phyloP scores from a whole-genome alignment of 1,140 invertebrate genomes.

The Phthorimaea operculella region DNA sequence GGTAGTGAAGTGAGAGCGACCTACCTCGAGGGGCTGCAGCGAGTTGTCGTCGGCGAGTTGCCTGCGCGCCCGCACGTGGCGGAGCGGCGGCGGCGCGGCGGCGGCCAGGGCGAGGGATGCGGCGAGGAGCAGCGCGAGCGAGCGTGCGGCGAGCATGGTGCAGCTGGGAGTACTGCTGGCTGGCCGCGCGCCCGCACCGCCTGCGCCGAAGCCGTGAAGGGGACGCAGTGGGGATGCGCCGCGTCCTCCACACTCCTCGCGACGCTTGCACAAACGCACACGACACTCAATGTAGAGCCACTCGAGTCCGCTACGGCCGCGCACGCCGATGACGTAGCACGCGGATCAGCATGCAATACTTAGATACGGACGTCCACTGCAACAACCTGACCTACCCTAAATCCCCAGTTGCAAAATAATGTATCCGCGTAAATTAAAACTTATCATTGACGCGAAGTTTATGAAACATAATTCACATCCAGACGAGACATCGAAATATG shows the following conservation, averaged over 20 bases:
- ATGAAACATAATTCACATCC: no score
- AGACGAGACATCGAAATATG: no score
- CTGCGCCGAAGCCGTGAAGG: slow-evolving; percentile 7
- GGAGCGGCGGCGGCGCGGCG: slow-evolving; percentile 20
- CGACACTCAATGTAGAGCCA: no score
- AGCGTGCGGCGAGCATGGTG: slow-evolving; percentile 35
- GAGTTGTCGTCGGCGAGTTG: slow-evolving; percentile 48
- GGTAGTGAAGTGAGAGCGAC: slow-evolving; percentile 5
- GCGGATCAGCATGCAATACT: not conserved
- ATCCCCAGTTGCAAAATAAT: not conserved
- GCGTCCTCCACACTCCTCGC: slow-evolving; percentile 1
- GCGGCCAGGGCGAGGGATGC: slow-evolving; percentile 18
- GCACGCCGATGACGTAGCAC: not conserved
- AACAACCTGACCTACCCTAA: not conserved
- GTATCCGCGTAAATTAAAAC: no score
- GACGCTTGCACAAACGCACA: slow-evolving; percentile 2
- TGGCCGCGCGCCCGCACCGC: slow-evolving; percentile 6
- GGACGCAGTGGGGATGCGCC: slow-evolving; percentile 5
- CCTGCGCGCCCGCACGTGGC: slow-evolving; percentile 24
- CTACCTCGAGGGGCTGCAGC: slow-evolving; percentile 49
- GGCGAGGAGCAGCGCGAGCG: slow-evolving; percentile 25
- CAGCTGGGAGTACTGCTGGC: slow-evolving; percentile 14
- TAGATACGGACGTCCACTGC: not conserved
- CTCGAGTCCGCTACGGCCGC: not conserved
- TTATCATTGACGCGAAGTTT: no score